Conservation (phyloP, 2,113 vertebrate species). For the Myiopsitta monachus region DNA sequence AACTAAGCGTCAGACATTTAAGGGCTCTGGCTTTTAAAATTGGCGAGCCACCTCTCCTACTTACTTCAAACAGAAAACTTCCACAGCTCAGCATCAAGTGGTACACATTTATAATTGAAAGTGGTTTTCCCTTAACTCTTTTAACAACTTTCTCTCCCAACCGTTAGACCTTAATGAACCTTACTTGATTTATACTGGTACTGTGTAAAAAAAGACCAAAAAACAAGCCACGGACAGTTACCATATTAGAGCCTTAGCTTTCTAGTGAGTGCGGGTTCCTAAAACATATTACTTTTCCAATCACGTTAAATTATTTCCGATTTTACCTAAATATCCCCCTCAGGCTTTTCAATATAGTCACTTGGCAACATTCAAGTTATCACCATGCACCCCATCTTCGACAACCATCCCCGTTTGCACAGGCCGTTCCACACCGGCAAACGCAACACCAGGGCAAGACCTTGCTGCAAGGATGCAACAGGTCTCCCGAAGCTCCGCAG, state of each 20-base stretch:
- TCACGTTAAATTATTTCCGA: rapidly evolving
- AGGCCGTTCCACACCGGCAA: rapidly evolving
- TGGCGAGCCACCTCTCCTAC: background rate
- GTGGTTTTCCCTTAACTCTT: background rate
- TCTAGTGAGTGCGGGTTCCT: rapidly evolving
- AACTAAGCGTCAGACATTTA: background rate
- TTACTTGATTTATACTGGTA: rapidly evolving
- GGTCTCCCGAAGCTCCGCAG: rapidly evolving
- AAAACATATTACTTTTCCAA: background rate
- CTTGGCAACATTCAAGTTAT: rapidly evolving
- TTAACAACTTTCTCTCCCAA: background rate
- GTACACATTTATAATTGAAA: rapidly evolving
- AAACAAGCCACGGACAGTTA: rapidly evolving
- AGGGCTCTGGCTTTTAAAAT: background rate
- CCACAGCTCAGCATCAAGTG: background rate
- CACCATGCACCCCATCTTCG: background rate
- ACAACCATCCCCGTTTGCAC: rapidly evolving
- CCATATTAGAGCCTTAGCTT: background rate
- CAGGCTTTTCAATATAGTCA: background rate
- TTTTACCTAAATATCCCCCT: background rate
- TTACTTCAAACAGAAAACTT: background rate
- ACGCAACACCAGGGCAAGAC: rapidly evolving
- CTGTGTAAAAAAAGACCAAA: rapidly evolving
- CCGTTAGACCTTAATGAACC: background rate
- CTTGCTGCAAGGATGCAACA: no score